Conservation (phyloP, 2,113 vertebrate species). For the Naja naja region DNA sequence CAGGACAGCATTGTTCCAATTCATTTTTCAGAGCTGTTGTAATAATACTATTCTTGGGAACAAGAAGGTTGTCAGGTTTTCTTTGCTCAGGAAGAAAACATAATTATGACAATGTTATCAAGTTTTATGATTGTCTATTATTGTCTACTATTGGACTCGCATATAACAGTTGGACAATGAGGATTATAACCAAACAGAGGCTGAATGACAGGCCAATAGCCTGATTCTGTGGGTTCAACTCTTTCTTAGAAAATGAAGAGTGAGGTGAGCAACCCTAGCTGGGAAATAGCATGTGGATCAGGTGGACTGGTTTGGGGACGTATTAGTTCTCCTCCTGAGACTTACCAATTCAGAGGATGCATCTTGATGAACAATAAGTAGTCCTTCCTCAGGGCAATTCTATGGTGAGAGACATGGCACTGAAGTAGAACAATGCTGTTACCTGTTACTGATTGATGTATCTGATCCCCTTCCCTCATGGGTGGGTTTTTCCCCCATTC, state of each 20-base stretch:
- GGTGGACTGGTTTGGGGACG: neutral
- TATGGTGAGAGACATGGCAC: neutral
- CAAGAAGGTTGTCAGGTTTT: neutral
- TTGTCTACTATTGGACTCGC: neutral
- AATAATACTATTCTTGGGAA: neutral
- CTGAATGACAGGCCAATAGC: neutral
- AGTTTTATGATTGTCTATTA: neutral
- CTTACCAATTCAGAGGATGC: neutral
- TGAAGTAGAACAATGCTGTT: accelerated
- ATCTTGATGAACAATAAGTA: neutral
- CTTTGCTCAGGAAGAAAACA: neutral
- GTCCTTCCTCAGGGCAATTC: neutral
- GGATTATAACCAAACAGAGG: neutral
- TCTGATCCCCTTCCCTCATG: neutral
- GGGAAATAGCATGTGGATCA: neutral
- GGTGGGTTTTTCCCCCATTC: constrained; percentile 14
- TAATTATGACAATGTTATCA: neutral
- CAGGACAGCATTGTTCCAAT: neutral
- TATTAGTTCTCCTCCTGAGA: neutral
- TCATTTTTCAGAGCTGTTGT: neutral
- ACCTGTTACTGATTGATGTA: constrained; percentile 15
- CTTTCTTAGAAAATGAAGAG: neutral
- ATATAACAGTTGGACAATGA: neutral
- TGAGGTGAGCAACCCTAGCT: neutral
- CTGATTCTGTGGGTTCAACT: neutral